phyloP scores from a whole-genome alignment of 2,113 vertebrate species.

The Axis porcinus region DNA sequence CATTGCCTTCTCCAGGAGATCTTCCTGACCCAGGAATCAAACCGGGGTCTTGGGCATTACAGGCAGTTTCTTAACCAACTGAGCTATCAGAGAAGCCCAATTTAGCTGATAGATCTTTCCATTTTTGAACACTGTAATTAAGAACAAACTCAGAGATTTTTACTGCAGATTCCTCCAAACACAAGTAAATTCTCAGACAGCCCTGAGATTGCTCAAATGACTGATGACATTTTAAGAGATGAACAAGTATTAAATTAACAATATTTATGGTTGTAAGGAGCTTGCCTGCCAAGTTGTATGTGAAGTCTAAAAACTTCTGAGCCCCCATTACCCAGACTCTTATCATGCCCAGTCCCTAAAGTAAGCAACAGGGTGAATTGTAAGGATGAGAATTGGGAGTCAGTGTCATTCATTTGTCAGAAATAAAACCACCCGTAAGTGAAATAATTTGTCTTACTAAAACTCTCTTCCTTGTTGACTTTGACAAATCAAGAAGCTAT shows the following conservation, averaged over 20 bases:
- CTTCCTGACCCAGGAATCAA: not conserved
- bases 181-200: not conserved
- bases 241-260: not conserved
- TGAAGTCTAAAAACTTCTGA: not conserved
- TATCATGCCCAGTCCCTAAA: not conserved
- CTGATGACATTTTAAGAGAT: not conserved
- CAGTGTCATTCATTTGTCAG: not conserved
- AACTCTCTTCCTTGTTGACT: not conserved
- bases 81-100: not conserved
- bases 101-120: not conserved
- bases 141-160: not conserved
- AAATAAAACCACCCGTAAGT: not conserved
- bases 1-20: not conserved
- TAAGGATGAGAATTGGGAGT: not conserved
- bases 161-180: not conserved
- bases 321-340: not conserved
- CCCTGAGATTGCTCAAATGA: not conserved
- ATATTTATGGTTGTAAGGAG: not conserved
- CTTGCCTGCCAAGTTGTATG: not conserved
- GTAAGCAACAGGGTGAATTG: not conserved
- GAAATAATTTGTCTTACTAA: not conserved
- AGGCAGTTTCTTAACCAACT: not conserved
- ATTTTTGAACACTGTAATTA: not conserved
- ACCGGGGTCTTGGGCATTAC: not conserved
- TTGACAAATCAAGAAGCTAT: not conserved